Evolutionary conservation across 2,888 invertebrate species (phyloP), one percentile per base, ranked within the genome.

Genomic region (Panzeria rudis): DNA sequence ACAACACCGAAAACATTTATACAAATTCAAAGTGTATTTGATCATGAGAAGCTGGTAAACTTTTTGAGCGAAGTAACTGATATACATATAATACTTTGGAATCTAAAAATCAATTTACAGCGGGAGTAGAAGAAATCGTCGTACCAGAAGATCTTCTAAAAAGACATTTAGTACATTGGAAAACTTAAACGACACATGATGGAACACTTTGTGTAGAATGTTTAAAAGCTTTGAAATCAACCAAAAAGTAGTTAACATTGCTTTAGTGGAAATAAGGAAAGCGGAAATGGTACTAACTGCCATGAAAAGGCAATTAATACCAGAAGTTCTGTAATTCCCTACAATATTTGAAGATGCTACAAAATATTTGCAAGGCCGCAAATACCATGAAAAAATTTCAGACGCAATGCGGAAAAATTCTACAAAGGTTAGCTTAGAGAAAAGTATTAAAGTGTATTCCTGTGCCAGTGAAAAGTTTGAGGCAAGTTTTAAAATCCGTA

Each of bases 181-280:
- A 44, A 64, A 20, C 32, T 32, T 6, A 23, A 64, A 64, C 15
- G 44, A 64, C 25, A 64, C 44, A n/a, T 13, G 64, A 11, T 64
- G 44, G 64, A 64, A 64, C 13, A 64, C 64, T 6, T 15, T 64
- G 5, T 64, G 64, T 25, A 11, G n/a, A 0, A 64, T 44, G n/a
- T 64, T 64, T n/a, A 23, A 38, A 44, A 64, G 64, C 15, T 64
- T 64, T 29, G 9, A 61, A 4, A 61, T 35, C n/a, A 61, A 61
- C 17, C 29, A 32, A 38, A 61, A 61, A 61, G 9, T 61, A 11
- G 32, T 32, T 32, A 32, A 32, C 32, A 32, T 32, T 32, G 38
- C 15, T 11, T 35, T 17, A 32, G 32, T 32, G 32, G 32, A 32
- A 32, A 32, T 32, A 32, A 32, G 32, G 4, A 32, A 32, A 61